Evolutionary conservation across 1,140 invertebrate genomes (phyloP).

Genomic region (Delia radicum): DNA sequence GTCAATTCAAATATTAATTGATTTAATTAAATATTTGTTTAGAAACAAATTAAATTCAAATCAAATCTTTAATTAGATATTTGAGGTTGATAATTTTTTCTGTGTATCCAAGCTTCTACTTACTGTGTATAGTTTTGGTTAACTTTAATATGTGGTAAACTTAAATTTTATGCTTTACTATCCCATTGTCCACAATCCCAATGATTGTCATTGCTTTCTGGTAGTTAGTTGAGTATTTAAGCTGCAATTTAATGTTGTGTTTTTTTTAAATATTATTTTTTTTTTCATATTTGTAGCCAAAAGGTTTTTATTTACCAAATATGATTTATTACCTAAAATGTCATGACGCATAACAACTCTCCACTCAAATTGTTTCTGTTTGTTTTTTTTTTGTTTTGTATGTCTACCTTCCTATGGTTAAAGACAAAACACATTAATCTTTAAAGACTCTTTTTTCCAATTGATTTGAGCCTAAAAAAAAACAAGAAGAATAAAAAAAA

Average conservation of each 20-base stretch:
- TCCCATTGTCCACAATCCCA: too few relatives aligned
- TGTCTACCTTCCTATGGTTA: not conserved
- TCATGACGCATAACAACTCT: slow-evolving; percentile 3
- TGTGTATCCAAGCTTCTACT: too few relatives aligned
- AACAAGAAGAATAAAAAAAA: not conserved
- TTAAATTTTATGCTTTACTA: too few relatives aligned
- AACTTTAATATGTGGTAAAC: too few relatives aligned
- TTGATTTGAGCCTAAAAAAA: not conserved
- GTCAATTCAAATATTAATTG: too few relatives aligned
- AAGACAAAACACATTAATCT: not conserved
- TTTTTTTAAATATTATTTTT: not conserved
- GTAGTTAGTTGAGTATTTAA: not conserved
- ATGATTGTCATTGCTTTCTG: not conserved
- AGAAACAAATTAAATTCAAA: too few relatives aligned
- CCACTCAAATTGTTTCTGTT: not conserved
- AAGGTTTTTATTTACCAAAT: not conserved
- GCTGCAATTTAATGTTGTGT: not conserved
- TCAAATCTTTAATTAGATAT: too few relatives aligned
- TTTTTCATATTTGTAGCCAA: not conserved
- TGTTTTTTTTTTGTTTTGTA: not conserved
- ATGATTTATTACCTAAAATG: not conserved
- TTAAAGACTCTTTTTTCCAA: not conserved
- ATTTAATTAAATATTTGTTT: too few relatives aligned
- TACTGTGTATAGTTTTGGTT: too few relatives aligned
- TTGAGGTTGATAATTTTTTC: too few relatives aligned